A percentile compares a stretch with the other conserved stretches of the same genome.
Conservation (phyloP, 2,113 vertebrate species). For the Rhodinocichla rosea region DNA sequence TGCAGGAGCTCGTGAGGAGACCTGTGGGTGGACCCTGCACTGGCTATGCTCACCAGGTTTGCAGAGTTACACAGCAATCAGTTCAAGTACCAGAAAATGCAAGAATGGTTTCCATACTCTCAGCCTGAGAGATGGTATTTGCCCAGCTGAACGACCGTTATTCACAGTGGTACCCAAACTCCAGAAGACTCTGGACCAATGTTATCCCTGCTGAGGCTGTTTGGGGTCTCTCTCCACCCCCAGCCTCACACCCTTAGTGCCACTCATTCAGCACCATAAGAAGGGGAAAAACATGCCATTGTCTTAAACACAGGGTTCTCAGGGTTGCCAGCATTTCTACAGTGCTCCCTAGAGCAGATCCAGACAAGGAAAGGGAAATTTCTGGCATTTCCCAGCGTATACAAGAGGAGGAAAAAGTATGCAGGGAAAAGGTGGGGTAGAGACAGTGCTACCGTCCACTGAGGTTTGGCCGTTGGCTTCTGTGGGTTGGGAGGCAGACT, state of each 20-base stretch:
- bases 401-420: background rate
- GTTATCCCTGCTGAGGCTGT: rapidly evolving
- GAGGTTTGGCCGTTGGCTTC: background rate
- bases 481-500: background rate
- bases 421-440: background rate
- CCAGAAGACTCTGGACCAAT: background rate
- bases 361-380: background rate
- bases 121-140: background rate
- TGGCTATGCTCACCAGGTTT: background rate
- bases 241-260: background rate
- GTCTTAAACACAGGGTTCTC: background rate
- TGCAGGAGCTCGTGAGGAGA: rapidly evolving
- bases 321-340: background rate
- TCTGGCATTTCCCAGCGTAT: background rate
- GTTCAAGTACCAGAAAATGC: background rate
- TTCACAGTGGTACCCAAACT: background rate
- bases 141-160: background rate
- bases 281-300: background rate
- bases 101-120: background rate
- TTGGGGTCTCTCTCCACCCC: background rate
- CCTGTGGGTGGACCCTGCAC: background rate
- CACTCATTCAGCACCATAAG: rapidly evolving
- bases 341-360: background rate
- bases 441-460: rapidly evolving
- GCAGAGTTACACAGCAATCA: background rate